phyloP scores from a whole-genome alignment of 2,797 vertebrate genomes.

The Anguilla megastoma region DNA sequence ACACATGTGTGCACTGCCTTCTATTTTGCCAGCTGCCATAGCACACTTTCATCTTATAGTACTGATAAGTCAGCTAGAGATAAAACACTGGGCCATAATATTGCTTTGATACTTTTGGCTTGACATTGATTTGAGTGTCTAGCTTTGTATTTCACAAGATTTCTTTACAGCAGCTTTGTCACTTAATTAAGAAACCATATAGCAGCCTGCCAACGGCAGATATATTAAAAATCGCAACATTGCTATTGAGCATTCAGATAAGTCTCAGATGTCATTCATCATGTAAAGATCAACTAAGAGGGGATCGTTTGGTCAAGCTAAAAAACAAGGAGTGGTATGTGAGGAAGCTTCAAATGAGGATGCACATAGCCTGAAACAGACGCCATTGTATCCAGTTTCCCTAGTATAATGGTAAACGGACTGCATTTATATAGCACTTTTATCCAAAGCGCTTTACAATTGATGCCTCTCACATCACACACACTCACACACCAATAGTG shows the following conservation, averaged over 20 bases:
- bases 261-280: neutral
- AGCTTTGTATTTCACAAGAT: neutral
- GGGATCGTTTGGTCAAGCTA: too few relatives aligned
- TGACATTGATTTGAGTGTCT: neutral
- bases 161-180: neutral
- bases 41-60: neutral
- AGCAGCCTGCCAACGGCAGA: neutral
- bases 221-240: neutral
- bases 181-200: neutral
- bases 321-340: neutral
- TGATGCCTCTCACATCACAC: too few relatives aligned
- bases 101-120: neutral
- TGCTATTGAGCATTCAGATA: neutral
- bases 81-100: neutral
- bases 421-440: too few relatives aligned
- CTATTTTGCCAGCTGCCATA: neutral
- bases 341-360: neutral
- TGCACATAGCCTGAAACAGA: neutral
- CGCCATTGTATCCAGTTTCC: neutral
- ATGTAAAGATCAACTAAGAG: neutral
- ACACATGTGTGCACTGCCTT: neutral
- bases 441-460: too few relatives aligned
- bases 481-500: too few relatives aligned
- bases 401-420: neutral
- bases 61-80: neutral